Evolutionary conservation across 2,888 invertebrate species (phyloP).

Genomic region (Nomada flava): DNA sequence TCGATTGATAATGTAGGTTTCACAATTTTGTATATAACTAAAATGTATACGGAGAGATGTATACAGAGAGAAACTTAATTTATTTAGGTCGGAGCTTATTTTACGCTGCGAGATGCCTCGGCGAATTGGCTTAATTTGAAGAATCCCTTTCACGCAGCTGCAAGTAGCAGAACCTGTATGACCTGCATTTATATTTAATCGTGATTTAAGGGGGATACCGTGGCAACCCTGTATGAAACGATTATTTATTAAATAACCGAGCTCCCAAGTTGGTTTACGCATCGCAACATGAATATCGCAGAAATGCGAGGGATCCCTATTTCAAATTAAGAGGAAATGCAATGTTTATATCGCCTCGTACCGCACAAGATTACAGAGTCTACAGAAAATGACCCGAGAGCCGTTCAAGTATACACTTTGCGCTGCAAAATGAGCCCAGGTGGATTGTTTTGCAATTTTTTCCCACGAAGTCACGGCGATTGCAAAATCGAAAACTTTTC

Average conservation of each 20-base stretch:
- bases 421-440: too few relatives aligned
- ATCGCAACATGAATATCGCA: conserved; percentile 34
- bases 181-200: conserved; percentile 51
- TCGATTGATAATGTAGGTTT: not conserved
- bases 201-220: conserved; percentile 30
- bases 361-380: too few relatives aligned
- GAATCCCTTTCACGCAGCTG: conserved; percentile 23
- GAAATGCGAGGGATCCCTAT: not conserved
- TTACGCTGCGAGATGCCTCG: not conserved
- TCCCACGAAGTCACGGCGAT: too few relatives aligned
- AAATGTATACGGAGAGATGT: too few relatives aligned
- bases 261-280: conserved; percentile 35
- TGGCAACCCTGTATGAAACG: conserved; percentile 15
- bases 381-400: too few relatives aligned
- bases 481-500: too few relatives aligned
- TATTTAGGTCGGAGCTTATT: not conserved
- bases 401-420: not conserved
- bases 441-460: too few relatives aligned
- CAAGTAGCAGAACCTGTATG: conserved; percentile 14
- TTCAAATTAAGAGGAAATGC: conserved; percentile 23
- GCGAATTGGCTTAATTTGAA: conserved; percentile 33
- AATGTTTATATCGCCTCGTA: not conserved
- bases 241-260: conserved; percentile 50
- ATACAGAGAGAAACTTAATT: not conserved
- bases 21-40: not conserved